Percentiles rank a stretch among this genome's conserved stretches.
These are phyloP conservation scores for Mizuhopecten yessoensis DNA, from an alignment of 1,140 invertebrate genomes.

Conservation along the genomic window DNA sequence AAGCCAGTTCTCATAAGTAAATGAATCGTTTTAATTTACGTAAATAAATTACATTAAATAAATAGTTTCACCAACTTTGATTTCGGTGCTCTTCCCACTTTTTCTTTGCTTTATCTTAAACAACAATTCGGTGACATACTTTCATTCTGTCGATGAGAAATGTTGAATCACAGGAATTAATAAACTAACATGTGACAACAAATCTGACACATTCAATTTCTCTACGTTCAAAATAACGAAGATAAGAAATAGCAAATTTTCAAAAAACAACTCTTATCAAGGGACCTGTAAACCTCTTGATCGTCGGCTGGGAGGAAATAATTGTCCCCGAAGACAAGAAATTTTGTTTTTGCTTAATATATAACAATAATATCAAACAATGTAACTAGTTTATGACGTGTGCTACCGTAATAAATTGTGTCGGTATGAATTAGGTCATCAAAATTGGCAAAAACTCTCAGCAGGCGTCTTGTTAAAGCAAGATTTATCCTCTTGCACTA, in stretches of 20 bases:
- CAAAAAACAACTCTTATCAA: not conserved
- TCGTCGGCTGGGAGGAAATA: not conserved
- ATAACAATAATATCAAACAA: not conserved
- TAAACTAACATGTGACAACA: not conserved
- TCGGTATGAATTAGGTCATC: conserved; percentile 9
- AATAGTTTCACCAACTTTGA: no score
- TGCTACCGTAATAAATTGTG: not conserved
- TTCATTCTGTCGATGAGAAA: not conserved
- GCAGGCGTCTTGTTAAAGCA: not conserved
- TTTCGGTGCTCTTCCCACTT: no score
- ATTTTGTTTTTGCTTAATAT: not conserved
- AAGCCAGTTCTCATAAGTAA: no score
- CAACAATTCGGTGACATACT: no score
- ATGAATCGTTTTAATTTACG: no score
- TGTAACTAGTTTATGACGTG: conserved; percentile 23
- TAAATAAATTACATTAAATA: no score
- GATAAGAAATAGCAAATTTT: not conserved
- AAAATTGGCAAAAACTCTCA: not conserved
- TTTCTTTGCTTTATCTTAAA: no score
- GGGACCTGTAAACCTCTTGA: not conserved
- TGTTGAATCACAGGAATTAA: not conserved
- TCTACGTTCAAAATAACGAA: not conserved
- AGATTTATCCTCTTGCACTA: not conserved
- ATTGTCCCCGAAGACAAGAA: not conserved
- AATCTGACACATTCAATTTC: conserved; percentile 26